A percentile compares a stretch with the other conserved stretches of the same genome.
phyloP scores from a whole-genome alignment of 1,140 invertebrate species.

The Stratiolaelaps scimitus region DNA sequence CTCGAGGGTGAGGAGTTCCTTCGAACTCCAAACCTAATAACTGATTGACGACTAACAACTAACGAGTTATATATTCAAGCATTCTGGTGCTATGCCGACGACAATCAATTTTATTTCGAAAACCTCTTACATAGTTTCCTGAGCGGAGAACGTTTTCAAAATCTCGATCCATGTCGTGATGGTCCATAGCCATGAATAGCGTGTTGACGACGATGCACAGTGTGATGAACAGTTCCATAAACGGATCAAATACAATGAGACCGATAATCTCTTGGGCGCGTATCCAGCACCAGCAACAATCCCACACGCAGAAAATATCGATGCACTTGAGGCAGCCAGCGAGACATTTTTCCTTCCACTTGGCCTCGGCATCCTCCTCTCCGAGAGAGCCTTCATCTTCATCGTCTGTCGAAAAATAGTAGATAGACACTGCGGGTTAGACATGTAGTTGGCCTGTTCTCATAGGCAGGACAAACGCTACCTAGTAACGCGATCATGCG shows the following conservation, averaged over 20 bases:
- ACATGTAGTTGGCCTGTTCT: slow-evolving; percentile 1
- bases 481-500: slow-evolving; percentile 29
- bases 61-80: no score
- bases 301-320: slow-evolving; percentile 91
- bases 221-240: slow-evolving; percentile 94
- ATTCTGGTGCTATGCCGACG: no score
- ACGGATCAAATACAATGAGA: slow-evolving; percentile 88
- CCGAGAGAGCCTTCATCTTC: slow-evolving; percentile 7
- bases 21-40: no score
- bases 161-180: slow-evolving; percentile 78
- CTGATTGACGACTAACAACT: no score
- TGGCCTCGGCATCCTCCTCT: slow-evolving; percentile 75
- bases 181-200: slow-evolving; percentile 92
- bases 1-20: no score
- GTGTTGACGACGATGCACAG: slow-evolving; percentile 96
- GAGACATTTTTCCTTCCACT: slow-evolving; percentile 67
- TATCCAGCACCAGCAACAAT: slow-evolving; percentile 82
- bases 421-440: slow-evolving; percentile 61
- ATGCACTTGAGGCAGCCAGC: slow-evolving; percentile 61
- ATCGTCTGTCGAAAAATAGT: slow-evolving; percentile 55
- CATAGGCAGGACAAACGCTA: not conserved
- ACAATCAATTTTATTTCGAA: no score
- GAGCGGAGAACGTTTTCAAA: slow-evolving; percentile 70
- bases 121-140: slow-evolving; percentile 92
- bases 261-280: slow-evolving; percentile 78